Base-by-base conservation (phyloP, 2,113 vertebrate genomes). In the Nyctereutes procyonoides region DNA sequence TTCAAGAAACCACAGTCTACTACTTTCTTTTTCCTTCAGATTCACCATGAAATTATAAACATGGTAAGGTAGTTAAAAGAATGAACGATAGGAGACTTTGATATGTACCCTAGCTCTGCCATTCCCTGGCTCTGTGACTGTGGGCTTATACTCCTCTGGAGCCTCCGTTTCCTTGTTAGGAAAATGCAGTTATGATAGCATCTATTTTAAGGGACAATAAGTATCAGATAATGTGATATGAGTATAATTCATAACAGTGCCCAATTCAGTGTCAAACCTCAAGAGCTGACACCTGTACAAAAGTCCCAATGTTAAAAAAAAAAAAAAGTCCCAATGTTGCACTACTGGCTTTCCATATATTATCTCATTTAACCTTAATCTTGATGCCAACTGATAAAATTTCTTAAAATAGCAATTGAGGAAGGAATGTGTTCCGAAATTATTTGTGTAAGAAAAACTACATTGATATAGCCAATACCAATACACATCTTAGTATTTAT, bases 401-500 rank as follows among this genome's bases (percentile, higher is more conserved):
- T 15, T 95, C 55, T 71, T 53, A 63, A 95, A 65, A 81, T 38
- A 63, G 51, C n/a, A 35, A 62, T 12, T 32, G 3, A 17, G 5
- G 13, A 51, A 94, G 79, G 93, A 67, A 32, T 74, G n/a, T 93
- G 11, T 62, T 77, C n/a, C 76, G 43, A 77, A 81, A 77, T 58
- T 84, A 22, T 62, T 93, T 91, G 58, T 79, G n/a, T 63, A 96
- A 95, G 30, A 90, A 76, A 89, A 83, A 20, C 55, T 62, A 32
- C 43, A 55, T 87, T 53, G 3, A 65, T 69, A 35, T 73, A 93
- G 8, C 9, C 14, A 76, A 71, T 77, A 63, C 9, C 14, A 76
- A 71, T 77, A 63, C 71, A 63, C 58, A 0, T 30, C 26, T 84
- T 73, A 51, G 38, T 65, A 56, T 79, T 91, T 63, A 51, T 4